Evolutionary conservation across 2,888 invertebrate genomes (phyloP), one percentile per base, ranked within the genome.

Genomic region (Zygaena filipendulae): DNA sequence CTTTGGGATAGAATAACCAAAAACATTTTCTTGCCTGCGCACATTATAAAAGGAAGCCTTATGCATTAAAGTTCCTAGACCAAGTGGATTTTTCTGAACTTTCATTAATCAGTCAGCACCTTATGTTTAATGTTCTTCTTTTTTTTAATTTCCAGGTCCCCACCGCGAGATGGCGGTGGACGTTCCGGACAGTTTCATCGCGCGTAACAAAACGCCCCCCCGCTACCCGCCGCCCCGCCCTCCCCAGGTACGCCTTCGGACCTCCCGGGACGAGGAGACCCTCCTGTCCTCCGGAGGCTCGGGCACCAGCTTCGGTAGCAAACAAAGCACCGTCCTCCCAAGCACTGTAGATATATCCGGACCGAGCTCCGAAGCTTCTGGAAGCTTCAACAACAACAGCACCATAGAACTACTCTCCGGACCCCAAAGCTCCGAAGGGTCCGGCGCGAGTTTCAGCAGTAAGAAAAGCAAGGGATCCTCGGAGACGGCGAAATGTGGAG

Each of bases 121-220:
- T n/a, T n/a, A n/a, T n/a, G 26, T 16, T 18, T 27, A 18, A 19
- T 30, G 9, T 30, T 25, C 25, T 18, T 23, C 18, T 13, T 23
- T 28, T 38, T 2, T 40, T 33, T 24, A 23, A 20, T 75, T n/a
- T 81, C 39, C 74, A 84, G 90, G 91, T 70, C 92, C 93, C 59
- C 96, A 96, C 84, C 89, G 97, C 64, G 97, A 97, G 87, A 95
- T 97, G 93, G 95, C 97, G 64, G 96, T 97, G 70, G 97, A 97
- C 81, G 96, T 96, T 54, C 97, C 97, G 58, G 95, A 95, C 67
- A 90, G 90, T 53, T 95, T 95, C 82, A 88, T 94, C 57, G 93
- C 91, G 45, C 83, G 91, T 54, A 91, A 90, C 72, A 95, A 95
- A 81, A 93, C 93, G 42, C 92, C 94, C 22, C 95, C 95, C 20